Base-by-base conservation (phyloP, 53 echinoderm and acorn worm species). In the Zoroaster sp. region DNA sequence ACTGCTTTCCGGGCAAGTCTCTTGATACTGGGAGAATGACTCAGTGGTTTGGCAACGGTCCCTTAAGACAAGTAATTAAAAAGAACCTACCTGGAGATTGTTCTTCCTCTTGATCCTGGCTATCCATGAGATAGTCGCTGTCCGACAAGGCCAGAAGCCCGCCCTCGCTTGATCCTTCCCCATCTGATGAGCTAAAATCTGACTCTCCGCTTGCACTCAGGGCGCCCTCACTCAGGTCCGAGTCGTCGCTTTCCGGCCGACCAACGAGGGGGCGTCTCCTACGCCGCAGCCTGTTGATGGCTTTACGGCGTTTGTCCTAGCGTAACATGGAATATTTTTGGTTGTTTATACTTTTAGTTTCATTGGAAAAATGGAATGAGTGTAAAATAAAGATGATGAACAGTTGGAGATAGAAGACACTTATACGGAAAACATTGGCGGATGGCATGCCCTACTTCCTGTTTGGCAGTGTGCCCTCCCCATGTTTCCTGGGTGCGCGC, bases 61-160 rank as follows among this genome's bases (percentile, higher is more conserved):
- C n/a, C n/a, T n/a, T n/a, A n/a, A n/a, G n/a, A n/a, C n/a, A n/a
- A n/a, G n/a, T n/a, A n/a, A n/a, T n/a, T n/a, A n/a, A n/a, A n/a
- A n/a, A n/a, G n/a, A n/a, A 42, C 76, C 32, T 88, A 77, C 85
- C 94, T 18, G 71, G 59, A n/a, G 81, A 33, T 13, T 88, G 71
- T 23, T 88, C 92, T 39, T 93, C 91, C 34, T 95, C 99, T 25
- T 83, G 86, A 20, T 99, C 99, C 38, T 94, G 94, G 38, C 96
- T 93, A 36, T 99, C 99, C 94, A 99, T 93, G 28, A 99, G 86
- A 33, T 94, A 99, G 46, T 99, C 99, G 33, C 99, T 99, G 88
- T 99, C 99, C 0, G 99, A 99, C 45, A 93, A 92, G 0, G 80
- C 89, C 2, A 93, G 93, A 66, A 96, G 77, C 32, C 91, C 90